Evolutionary conservation across 2,113 vertebrate species (phyloP).

Genomic region (Corydoras maculifer): DNA sequence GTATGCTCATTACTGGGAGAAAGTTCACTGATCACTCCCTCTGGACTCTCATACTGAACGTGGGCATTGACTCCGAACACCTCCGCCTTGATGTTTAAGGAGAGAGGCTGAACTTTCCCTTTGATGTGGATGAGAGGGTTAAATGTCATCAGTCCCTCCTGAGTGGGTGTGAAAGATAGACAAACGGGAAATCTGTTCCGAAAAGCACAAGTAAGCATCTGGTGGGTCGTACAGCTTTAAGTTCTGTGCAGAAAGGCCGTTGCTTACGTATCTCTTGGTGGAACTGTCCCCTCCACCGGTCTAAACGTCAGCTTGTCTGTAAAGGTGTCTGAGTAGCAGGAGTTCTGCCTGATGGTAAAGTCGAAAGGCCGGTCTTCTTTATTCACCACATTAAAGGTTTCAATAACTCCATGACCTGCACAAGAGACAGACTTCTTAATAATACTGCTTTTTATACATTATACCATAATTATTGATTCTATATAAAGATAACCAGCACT

Average conservation of each 20-base stretch:
- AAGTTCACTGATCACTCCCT: slow-evolving; percentile 55
- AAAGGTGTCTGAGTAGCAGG: slow-evolving; percentile 69
- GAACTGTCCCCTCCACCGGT: slow-evolving; percentile 72
- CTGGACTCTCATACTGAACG: slow-evolving; percentile 61
- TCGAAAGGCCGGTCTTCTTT: slow-evolving; percentile 64
- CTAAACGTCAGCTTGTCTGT: slow-evolving; percentile 55
- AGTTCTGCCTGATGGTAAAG: slow-evolving; percentile 69
- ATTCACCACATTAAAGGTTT: slow-evolving; percentile 70
- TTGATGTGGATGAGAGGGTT: slow-evolving; percentile 69
- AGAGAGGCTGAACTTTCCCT: slow-evolving; percentile 67
- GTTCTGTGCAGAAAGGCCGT: background rate
- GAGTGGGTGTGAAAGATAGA: slow-evolving; percentile 64
- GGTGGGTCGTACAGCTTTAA: too few species aligned
- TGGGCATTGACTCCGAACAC: slow-evolving; percentile 58
- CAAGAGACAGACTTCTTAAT: background rate
- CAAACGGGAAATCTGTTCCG: slow-evolving; percentile 61
- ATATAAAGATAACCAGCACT: too few species aligned
- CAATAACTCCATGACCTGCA: slow-evolving; percentile 62
- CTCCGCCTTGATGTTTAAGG: slow-evolving; percentile 73
- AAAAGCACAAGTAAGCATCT: background rate
- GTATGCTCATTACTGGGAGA: slow-evolving; percentile 45
- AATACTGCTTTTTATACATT: too few species aligned
- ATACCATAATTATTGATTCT: too few species aligned
- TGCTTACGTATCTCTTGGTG: slow-evolving; percentile 68
- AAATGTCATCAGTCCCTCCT: slow-evolving; percentile 71